These are phyloP conservation scores for Tragulus kanchil DNA, from an alignment of 2,113 vertebrate species.

Conservation along the genomic window DNA sequence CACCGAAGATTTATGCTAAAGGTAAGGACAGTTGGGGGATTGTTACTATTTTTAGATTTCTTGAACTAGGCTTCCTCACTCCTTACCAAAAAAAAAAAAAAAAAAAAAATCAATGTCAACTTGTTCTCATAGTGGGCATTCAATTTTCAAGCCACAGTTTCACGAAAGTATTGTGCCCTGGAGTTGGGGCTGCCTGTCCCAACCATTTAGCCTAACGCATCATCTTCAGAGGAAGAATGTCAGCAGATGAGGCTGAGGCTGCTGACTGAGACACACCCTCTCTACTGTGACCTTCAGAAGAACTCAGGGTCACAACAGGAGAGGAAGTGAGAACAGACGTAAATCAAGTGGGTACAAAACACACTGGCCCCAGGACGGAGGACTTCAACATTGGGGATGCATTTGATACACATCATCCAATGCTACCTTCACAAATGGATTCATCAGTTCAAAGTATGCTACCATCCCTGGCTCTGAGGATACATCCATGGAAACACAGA, in stretches of 20 bases:
- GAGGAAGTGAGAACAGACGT: background rate
- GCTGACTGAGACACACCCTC: background rate
- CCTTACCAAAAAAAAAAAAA: background rate
- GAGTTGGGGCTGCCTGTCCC: background rate
- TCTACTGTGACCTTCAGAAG: background rate
- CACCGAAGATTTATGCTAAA: background rate
- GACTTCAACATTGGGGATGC: background rate
- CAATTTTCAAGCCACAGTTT: background rate
- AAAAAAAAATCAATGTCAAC: background rate
- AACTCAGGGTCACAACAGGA: background rate
- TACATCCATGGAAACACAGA: background rate
- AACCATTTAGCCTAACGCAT: background rate
- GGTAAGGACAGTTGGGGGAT: background rate
- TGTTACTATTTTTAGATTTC: conserved; percentile 34
- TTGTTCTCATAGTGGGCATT: background rate
- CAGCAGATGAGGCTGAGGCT: background rate
- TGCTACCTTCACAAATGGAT: background rate
- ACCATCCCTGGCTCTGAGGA: background rate
- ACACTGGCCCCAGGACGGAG: background rate
- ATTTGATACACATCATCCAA: background rate
- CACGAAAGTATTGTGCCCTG: background rate
- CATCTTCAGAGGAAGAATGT: background rate
- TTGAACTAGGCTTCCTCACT: background rate
- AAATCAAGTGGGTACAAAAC: background rate
- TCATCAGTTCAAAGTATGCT: background rate